Percentiles rank a stretch among this genome's conserved stretches.
These are phyloP conservation scores for Hylaea fasciaria DNA, from an alignment of 2,888 invertebrate species.

Conservation along the genomic window DNA sequence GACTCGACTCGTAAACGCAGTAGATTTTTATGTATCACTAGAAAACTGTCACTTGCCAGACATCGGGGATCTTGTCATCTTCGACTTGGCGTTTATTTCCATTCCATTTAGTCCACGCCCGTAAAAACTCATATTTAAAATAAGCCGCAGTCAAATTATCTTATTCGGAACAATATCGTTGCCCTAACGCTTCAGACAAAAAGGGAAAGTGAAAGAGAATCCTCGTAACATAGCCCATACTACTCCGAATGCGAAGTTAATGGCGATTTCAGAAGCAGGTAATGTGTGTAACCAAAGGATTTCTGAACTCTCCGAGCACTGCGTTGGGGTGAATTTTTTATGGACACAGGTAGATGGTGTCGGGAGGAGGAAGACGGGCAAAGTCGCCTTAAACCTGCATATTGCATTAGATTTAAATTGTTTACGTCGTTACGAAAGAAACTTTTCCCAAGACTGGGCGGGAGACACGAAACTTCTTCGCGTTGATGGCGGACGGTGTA, in stretches of 20 bases:
- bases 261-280: background rate
- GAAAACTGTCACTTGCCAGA: too few relatives aligned
- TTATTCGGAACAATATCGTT: background rate
- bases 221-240: background rate
- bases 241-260: background rate
- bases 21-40: too few relatives aligned
- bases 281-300: slow-evolving; percentile 6
- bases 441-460: slow-evolving; percentile 66
- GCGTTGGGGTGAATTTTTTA: slow-evolving; percentile 76
- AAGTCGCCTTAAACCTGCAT: slow-evolving; percentile 73
- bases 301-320: slow-evolving; percentile 48
- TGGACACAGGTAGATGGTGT: slow-evolving; percentile 63
- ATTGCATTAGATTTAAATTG: slow-evolving; percentile 84
- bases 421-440: slow-evolving; percentile 83
- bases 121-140: too few relatives aligned
- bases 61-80: too few relatives aligned
- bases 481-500: slow-evolving; percentile 50
- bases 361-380: slow-evolving; percentile 49
- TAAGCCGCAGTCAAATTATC: background rate
- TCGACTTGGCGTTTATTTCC: too few relatives aligned
- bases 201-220: background rate
- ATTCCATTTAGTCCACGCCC: too few relatives aligned
- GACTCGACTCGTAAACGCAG: too few relatives aligned
- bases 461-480: slow-evolving; percentile 50
- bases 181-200: background rate